phyloP scores from a whole-genome alignment of 2,797 vertebrate species.

The Sebastes trivittatus region DNA sequence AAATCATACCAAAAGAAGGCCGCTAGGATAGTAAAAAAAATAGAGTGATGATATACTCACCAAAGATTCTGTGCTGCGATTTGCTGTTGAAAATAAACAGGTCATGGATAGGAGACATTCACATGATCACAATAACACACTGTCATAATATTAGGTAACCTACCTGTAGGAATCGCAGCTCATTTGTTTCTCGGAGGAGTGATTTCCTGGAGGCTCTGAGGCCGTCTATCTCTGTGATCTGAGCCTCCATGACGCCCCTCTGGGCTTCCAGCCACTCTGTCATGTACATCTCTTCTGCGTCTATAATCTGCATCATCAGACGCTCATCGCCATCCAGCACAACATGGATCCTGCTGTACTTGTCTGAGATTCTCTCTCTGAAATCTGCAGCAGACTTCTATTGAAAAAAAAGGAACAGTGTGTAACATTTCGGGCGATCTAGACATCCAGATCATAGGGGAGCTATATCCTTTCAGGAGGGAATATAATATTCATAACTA shows the following conservation, averaged over 20 bases:
- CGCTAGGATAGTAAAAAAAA: neutral
- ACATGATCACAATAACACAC: neutral
- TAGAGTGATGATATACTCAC: conserved; percentile 61
- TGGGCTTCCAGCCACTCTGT: conserved; percentile 76
- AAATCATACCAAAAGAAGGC: neutral
- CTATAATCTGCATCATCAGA: conserved; percentile 82
- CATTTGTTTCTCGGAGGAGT: conserved; percentile 72
- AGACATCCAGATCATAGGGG: too few species aligned
- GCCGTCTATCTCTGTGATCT: conserved; percentile 71
- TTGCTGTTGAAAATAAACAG: conserved; percentile 66
- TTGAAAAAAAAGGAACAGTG: neutral
- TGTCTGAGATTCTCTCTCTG: conserved; percentile 75
- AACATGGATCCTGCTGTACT: conserved; percentile 77
- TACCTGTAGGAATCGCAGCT: conserved; percentile 75
- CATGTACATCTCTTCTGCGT: conserved; percentile 74
- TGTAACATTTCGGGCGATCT: too few species aligned
- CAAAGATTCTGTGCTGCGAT: conserved; percentile 70
- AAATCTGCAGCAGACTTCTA: conserved; percentile 74
- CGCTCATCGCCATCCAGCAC: conserved; percentile 81
- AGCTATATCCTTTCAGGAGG: too few species aligned
- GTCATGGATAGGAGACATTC: neutral
- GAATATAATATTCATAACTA: too few species aligned
- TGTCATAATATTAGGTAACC: neutral
- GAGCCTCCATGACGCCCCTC: conserved; percentile 65
- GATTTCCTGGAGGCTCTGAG: conserved; percentile 70